A percentile compares a stretch with the other conserved stretches of the same genome.
Evolutionary conservation across 2,797 vertebrate species (phyloP).

Genomic region (Knipowitschia caucasica): DNA sequence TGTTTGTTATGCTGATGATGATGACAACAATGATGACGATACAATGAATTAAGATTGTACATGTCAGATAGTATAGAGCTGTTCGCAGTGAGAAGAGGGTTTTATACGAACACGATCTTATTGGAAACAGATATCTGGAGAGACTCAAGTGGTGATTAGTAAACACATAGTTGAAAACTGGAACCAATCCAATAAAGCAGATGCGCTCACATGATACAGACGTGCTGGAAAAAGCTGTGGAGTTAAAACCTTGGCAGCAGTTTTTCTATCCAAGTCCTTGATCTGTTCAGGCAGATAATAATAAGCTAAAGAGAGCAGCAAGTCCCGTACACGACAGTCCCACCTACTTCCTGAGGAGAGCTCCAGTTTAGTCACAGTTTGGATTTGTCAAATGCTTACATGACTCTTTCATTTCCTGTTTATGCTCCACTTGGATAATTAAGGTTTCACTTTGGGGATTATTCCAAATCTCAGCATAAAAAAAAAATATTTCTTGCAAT

Average conservation of each 20-base stretch:
- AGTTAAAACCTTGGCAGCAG: conserved; percentile 29
- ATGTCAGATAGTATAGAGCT: not conserved
- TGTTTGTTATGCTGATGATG: too few species aligned
- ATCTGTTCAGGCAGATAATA: conserved; percentile 12
- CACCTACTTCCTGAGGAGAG: conserved; percentile 41
- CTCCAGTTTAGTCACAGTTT: conserved; percentile 62
- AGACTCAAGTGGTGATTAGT: conserved; percentile 16
- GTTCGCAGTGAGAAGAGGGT: conserved; percentile 1
- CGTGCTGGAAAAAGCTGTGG: conserved; percentile 19
- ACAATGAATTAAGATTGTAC: too few species aligned
- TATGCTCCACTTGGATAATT: conserved; percentile 45
- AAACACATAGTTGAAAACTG: conserved; percentile 19
- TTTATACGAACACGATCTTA: conserved; percentile 8
- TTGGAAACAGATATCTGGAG: conserved; percentile 17
- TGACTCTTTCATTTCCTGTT: conserved; percentile 73
- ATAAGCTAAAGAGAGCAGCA: conserved; percentile 7
- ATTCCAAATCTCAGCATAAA: not conserved
- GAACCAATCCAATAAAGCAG: conserved; percentile 9
- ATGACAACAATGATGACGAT: too few species aligned
- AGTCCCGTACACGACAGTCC: conserved; percentile 5
- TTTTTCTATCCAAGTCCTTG: conserved; percentile 22
- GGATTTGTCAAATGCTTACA: conserved; percentile 62
- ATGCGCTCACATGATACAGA: conserved; percentile 11
- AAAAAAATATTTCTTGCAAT: not conserved
- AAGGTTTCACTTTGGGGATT: not conserved